Percentiles rank a stretch among this genome's conserved stretches.
These are phyloP conservation scores for Anisognathus igniventris DNA, from an alignment of 2,797 vertebrate genomes.

Conservation along the genomic window DNA sequence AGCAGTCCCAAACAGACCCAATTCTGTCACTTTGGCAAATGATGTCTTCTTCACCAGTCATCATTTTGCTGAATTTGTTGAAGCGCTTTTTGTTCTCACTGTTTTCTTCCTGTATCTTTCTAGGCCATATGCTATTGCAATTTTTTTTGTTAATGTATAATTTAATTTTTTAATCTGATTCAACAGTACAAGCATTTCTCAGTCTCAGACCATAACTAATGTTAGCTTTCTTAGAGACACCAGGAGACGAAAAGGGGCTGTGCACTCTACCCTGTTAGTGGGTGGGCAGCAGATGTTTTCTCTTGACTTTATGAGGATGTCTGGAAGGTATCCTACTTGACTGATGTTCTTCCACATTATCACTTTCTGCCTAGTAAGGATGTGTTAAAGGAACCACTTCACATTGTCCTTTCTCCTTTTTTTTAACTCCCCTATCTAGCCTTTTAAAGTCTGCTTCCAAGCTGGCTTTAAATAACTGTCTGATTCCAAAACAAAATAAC, in stretches of 20 bases:
- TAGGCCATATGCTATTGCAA: not conserved
- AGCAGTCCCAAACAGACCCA: not conserved
- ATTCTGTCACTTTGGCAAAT: not conserved
- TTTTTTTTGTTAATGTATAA: not conserved
- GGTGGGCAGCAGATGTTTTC: not conserved
- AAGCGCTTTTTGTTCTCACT: not conserved
- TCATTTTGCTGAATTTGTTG: not conserved
- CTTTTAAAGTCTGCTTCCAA: conserved; percentile 19
- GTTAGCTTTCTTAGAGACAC: not conserved
- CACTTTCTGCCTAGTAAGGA: not conserved
- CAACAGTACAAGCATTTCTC: not conserved
- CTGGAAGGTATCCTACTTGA: not conserved
- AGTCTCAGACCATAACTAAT: not conserved
- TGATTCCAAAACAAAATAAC: not conserved
- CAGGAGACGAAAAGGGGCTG: not conserved
- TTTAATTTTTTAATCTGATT: not conserved
- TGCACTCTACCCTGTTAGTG: not conserved
- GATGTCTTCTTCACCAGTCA: not conserved
- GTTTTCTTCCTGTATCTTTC: not conserved
- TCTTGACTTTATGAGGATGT: not conserved
- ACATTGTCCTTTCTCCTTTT: not conserved
- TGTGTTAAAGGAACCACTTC: not conserved
- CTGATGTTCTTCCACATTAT: not conserved
- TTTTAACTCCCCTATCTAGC: not conserved
- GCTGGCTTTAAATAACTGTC: not conserved